phyloP scores from a whole-genome alignment of 2,888 invertebrate species.

The Acrobasis consociella region DNA sequence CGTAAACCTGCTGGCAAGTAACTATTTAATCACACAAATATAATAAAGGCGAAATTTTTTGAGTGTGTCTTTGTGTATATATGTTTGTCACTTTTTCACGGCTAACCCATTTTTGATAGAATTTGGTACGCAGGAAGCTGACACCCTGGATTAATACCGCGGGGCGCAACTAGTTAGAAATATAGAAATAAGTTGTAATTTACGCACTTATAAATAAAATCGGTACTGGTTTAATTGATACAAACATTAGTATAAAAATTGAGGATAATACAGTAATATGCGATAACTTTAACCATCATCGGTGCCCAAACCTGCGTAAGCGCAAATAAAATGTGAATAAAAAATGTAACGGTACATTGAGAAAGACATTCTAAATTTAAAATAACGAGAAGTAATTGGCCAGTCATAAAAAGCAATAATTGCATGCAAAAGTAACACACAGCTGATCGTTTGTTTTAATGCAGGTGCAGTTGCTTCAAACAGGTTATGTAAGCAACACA shows the following conservation, averaged over 20 bases:
- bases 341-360: slow-evolving; percentile 21
- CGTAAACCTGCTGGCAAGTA: too few species aligned
- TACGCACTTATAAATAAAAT: too few species aligned
- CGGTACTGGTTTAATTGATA: too few species aligned
- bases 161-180: too few species aligned
- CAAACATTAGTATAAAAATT: not conserved
- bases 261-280: not conserved
- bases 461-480: slow-evolving; percentile 52
- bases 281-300: not conserved
- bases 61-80: too few species aligned
- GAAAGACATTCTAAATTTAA: slow-evolving; percentile 22
- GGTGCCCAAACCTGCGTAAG: not conserved
- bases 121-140: too few species aligned
- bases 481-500: slow-evolving; percentile 47
- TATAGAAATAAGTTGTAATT: too few species aligned
- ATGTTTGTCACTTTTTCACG: too few species aligned
- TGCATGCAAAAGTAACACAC: slow-evolving; percentile 34
- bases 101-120: too few species aligned
- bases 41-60: too few species aligned
- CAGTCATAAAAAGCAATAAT: slow-evolving; percentile 25
- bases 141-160: too few species aligned
- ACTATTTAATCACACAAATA: too few species aligned
- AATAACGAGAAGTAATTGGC: slow-evolving; percentile 29
- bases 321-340: slow-evolving; percentile 18
- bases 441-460: slow-evolving; percentile 41